Evolutionary conservation across 2,888 invertebrate species (phyloP), one percentile per base, ranked within the genome.

Genomic region (Thymelicus acteon): DNA sequence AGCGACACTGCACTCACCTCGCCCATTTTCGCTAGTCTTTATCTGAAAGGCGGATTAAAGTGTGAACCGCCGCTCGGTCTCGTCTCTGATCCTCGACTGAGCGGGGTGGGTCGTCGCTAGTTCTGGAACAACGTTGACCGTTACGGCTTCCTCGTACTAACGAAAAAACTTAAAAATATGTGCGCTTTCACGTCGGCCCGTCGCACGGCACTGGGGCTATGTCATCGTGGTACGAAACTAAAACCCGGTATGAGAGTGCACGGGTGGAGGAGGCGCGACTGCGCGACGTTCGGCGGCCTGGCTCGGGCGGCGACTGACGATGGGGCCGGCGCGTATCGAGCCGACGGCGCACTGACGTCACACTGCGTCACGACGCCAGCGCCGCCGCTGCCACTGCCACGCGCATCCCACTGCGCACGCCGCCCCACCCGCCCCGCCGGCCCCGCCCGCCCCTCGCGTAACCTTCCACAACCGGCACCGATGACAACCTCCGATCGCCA

Each of bases 271-370:
- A 85, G 86, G 88, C 91, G 89, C 89, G 86, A 82, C 83, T 86
- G 88, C 89, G 90, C 92, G 90, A 87, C 91, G 86, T 87, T 89
- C 87, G 85, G 86, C 87, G 91, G 91, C 91, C 91, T 90, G 92
- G 85, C 87, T 88, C 91, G 92, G 91, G 92, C 92, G 93, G 94
- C 94, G 94, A 94, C 93, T 94, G 94, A 90, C 91, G 94, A 88
- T 90, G 91, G 93, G 91, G 91, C 92, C 94, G 92, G 91, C 90
- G 91, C 93, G 94, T 95, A 95, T 94, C 93, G 95, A 95, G 95
- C 94, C 95, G 95, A 94, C 95, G 94, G 95, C 95, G 92, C 95
- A 95, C 95, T 95, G 95, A 95, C 95, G 95, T 95, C 95, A 95
- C 95, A 95, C 95, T 95, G 95, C 95, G 95, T 95, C 94, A 93